These are phyloP conservation scores for Linnaemya vulpina DNA, from an alignment of 2,888 invertebrate species.

Conservation along the genomic window DNA sequence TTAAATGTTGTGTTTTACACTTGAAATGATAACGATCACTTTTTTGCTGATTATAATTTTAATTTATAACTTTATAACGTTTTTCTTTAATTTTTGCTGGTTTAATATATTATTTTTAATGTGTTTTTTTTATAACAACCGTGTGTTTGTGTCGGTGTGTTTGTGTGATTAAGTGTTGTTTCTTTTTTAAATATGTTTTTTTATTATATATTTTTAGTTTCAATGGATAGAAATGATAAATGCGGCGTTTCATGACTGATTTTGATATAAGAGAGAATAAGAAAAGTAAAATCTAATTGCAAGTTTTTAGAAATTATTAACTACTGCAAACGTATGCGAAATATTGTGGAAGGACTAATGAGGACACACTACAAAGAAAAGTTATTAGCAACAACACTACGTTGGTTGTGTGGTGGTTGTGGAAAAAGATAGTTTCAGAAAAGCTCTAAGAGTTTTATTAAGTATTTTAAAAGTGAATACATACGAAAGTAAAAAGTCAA, in stretches of 20 bases:
- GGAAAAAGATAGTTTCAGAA: slow-evolving; percentile 64
- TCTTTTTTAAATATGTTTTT: slow-evolving; percentile 21
- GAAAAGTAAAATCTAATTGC: slow-evolving; percentile 44
- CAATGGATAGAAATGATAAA: slow-evolving; percentile 52
- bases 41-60: slow-evolving; percentile 10
- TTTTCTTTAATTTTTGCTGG: slow-evolving; percentile 7
- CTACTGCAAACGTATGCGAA: slow-evolving; percentile 25
- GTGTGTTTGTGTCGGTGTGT: slow-evolving; percentile 31
- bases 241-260: slow-evolving; percentile 57
- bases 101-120: neutral
- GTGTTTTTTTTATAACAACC: neutral
- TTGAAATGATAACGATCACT: slow-evolving; percentile 57
- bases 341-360: slow-evolving; percentile 33
- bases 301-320: slow-evolving; percentile 1
- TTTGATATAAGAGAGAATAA: slow-evolving; percentile 31
- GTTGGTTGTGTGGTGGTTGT: slow-evolving; percentile 9
- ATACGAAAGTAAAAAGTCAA: slow-evolving; percentile 58
- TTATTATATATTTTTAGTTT: slow-evolving; percentile 18
- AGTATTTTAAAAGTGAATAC: slow-evolving; percentile 29
- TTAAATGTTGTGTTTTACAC: slow-evolving; percentile 48
- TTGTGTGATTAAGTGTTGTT: slow-evolving; percentile 43
- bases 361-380: slow-evolving; percentile 57
- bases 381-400: slow-evolving; percentile 35
- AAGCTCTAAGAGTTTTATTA: slow-evolving; percentile 60
- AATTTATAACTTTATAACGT: slow-evolving; percentile 18